Conservation (phyloP, 2,113 vertebrate species). For the Hypomesus transpacificus region DNA sequence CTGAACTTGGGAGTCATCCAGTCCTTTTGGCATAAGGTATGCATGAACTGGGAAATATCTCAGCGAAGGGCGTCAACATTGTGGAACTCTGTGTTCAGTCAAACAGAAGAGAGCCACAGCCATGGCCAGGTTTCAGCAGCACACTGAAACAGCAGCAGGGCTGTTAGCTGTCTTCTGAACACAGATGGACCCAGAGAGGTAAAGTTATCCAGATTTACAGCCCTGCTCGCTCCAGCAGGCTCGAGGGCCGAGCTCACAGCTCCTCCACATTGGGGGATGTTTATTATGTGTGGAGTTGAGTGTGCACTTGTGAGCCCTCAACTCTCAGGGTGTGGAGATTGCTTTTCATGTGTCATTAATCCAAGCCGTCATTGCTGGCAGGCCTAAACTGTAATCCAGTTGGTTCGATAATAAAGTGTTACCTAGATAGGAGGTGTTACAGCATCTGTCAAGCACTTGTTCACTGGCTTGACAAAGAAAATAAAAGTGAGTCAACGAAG, state of each 20-base stretch:
- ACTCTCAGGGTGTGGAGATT: conserved; percentile 61
- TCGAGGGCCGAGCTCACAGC: conserved; percentile 34
- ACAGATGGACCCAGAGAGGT: conserved; percentile 43
- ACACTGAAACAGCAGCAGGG: conserved; percentile 2
- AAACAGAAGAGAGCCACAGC: conserved; percentile 19
- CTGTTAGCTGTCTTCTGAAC: conserved; percentile 34
- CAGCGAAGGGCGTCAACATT: not conserved
- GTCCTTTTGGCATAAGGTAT: conserved; percentile 1
- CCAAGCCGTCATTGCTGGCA: conserved; percentile 62
- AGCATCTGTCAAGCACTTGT: conserved; percentile 55
- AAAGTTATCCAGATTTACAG: conserved; percentile 57
- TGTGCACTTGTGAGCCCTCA: conserved; percentile 59
- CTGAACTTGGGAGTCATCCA: not conserved
- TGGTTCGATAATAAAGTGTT: conserved; percentile 68
- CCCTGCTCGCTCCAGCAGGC: conserved; percentile 47
- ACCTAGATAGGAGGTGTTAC: conserved; percentile 43
- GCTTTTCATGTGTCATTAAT: conserved; percentile 75
- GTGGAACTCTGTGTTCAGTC: not conserved
- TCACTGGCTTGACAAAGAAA: conserved; percentile 39
- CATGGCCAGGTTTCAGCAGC: conserved; percentile 14
- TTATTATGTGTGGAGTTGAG: conserved; percentile 62
- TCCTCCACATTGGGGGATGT: conserved; percentile 59
- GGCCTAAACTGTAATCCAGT: conserved; percentile 61
- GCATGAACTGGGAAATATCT: not conserved
- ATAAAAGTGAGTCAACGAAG: conserved; percentile 20